Conservation (phyloP, 2,888 invertebrate genomes). For the Chorisops tibialis region DNA sequence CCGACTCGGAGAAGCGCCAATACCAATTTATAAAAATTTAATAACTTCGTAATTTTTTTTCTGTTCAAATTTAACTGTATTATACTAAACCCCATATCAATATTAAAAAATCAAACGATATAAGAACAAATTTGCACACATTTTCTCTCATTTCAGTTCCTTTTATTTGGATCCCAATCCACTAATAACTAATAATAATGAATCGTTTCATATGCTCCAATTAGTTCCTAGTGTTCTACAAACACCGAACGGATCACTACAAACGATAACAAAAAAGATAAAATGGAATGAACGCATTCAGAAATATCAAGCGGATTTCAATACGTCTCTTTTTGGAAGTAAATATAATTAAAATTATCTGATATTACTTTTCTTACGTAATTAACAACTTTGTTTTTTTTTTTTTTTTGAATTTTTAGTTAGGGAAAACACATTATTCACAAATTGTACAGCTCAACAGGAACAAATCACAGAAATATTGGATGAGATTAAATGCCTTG, state of each 20-base stretch:
- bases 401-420: conserved; percentile 39
- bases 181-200: conserved; percentile 44
- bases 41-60: no score
- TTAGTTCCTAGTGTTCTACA: conserved; percentile 46
- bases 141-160: conserved; percentile 7
- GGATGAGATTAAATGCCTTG: conserved; percentile 44
- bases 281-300: conserved; percentile 47
- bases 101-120: no score
- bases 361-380: no score
- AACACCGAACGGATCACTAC: conserved; percentile 45
- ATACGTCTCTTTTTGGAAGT: no score
- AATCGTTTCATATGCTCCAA: conserved; percentile 45
- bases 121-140: no score
- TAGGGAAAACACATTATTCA: conserved; percentile 41
- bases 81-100: no score
- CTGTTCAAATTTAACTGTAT: no score
- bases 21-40: no score
- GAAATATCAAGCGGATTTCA: conserved; percentile 40
- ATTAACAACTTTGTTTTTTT: conserved; percentile 21
- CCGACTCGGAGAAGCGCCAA: no score
- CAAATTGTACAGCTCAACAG: conserved; percentile 41
- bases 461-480: conserved; percentile 45
- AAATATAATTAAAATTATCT: no score
- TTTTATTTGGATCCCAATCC: conserved; percentile 47
- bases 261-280: conserved; percentile 47